phyloP scores from a whole-genome alignment of 2,888 invertebrate genomes.

The Xestia rhomboidea region DNA sequence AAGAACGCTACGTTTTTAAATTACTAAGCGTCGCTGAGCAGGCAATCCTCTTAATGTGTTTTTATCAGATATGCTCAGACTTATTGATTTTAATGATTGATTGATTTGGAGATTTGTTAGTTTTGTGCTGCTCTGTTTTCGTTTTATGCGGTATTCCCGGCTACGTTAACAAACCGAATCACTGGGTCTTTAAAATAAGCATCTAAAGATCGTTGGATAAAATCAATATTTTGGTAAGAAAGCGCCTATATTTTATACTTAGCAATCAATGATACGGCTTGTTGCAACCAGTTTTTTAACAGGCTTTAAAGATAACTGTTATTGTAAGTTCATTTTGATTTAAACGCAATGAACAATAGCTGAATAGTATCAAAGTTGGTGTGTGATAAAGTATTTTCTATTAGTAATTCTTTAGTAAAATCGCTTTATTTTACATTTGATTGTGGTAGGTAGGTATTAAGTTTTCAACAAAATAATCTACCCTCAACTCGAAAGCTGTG shows the following conservation, averaged over 20 bases:
- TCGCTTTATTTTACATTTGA: not conserved
- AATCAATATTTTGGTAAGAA: not conserved
- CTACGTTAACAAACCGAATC: not conserved
- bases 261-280: constrained; percentile 11
- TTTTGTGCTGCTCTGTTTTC: not conserved
- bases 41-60: constrained; percentile 61
- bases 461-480: constrained; percentile 3
- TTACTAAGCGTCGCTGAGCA: constrained; percentile 72
- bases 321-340: not conserved
- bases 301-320: constrained; percentile 4
- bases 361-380: not conserved
- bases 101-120: constrained; percentile 16
- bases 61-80: constrained; percentile 53
- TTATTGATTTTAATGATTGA: constrained; percentile 52
- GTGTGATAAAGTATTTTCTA: not conserved
- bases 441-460: not conserved
- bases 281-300: not conserved
- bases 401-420: not conserved
- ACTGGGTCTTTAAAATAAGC: not conserved
- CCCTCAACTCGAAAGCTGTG: not conserved
- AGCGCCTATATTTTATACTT: constrained; percentile 31
- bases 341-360: not conserved
- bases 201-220: not conserved
- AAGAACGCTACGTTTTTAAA: constrained; percentile 80
- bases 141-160: not conserved